Percentiles rank a stretch among this genome's conserved stretches.
Evolutionary conservation across 2,113 vertebrate genomes (phyloP).

Genomic region (Ameiurus melas): DNA sequence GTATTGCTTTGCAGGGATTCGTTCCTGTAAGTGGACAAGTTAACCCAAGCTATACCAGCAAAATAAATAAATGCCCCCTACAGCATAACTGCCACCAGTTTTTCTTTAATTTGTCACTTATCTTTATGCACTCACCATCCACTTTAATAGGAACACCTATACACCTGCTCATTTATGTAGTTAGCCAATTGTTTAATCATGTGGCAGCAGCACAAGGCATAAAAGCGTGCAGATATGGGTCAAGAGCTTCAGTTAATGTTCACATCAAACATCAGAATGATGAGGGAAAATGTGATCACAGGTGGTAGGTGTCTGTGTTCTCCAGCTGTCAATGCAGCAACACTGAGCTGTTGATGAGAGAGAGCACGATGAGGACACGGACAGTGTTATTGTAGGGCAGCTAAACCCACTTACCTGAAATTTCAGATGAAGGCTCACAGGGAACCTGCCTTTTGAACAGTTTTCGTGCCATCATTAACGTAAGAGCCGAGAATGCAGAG

Average conservation of each 20-base stretch:
- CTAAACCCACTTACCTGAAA: neutral
- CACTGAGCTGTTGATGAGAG: constrained; percentile 58
- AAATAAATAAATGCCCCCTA: neutral
- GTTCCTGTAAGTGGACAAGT: neutral
- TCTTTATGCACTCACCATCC: neutral
- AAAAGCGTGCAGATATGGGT: too few species aligned
- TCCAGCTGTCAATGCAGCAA: constrained; percentile 59
- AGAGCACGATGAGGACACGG: constrained; percentile 9
- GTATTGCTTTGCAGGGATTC: neutral
- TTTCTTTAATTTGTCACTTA: neutral
- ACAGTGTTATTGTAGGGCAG: neutral
- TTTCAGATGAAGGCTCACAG: neutral
- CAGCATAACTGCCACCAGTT: neutral
- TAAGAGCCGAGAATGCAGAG: neutral
- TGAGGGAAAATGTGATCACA: constrained; percentile 18
- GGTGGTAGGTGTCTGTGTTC: constrained; percentile 69
- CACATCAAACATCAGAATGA: too few species aligned
- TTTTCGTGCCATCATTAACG: neutral
- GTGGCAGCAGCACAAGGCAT: too few species aligned
- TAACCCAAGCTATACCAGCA: neutral
- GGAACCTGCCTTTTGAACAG: neutral
- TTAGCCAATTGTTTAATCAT: too few species aligned
- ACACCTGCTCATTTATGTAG: too few species aligned
- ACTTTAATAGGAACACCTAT: too few species aligned
- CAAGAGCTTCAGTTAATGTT: too few species aligned